Conservation (phyloP, 2,113 vertebrate genomes). For the Stegostoma tigrinum region DNA sequence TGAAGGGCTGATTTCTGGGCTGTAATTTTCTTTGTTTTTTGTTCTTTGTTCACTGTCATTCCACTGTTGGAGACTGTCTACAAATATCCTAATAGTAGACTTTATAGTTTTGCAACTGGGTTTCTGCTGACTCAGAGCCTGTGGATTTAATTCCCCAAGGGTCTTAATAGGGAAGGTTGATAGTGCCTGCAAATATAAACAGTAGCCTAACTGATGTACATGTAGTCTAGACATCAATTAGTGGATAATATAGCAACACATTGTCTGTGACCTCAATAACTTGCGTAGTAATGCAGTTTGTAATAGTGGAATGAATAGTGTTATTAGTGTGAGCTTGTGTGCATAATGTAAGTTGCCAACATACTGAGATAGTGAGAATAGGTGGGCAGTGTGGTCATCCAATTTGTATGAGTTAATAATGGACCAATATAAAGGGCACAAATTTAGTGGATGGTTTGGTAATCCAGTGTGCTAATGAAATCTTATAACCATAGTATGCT, state of each 20-base stretch:
- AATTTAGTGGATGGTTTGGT: not conserved
- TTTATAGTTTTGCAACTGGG: not conserved
- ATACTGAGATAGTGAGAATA: not conserved
- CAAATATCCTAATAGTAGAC: not conserved
- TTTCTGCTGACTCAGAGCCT: not conserved
- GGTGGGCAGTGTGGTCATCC: not conserved
- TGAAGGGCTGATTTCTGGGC: no score
- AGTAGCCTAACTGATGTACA: not conserved
- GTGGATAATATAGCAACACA: not conserved
- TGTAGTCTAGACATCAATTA: not conserved
- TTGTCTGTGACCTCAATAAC: not conserved
- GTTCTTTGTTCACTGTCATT: no score
- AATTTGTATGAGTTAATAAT: not conserved
- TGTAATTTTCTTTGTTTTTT: no score
- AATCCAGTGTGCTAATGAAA: not conserved
- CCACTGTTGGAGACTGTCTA: not conserved
- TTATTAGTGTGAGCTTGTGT: not conserved
- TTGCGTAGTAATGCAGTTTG: not conserved
- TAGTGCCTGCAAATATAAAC: not conserved
- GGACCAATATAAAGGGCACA: not conserved
- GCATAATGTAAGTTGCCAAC: not conserved
- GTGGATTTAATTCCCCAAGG: not conserved
- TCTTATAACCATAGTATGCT: not conserved
- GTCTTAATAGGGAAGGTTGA: not conserved
- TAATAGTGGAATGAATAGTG: not conserved